phyloP scores from a whole-genome alignment of 2,797 vertebrate genomes.

The Enteromius radiatus region DNA sequence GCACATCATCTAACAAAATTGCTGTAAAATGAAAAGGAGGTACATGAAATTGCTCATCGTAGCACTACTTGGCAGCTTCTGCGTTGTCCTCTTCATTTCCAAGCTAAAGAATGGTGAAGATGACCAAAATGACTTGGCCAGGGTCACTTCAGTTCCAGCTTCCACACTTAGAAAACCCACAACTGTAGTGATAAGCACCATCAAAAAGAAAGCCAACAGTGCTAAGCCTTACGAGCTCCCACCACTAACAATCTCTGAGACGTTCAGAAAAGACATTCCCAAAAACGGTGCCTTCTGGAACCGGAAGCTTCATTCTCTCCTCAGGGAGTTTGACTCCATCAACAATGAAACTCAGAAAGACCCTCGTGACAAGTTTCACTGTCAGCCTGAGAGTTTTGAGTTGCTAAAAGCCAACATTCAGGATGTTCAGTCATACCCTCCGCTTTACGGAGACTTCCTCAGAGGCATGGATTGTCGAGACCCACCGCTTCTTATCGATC shows the following conservation, averaged over 20 bases:
- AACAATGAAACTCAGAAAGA: not conserved
- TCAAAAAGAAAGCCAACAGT: not conserved
- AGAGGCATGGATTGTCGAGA: constrained; percentile 76
- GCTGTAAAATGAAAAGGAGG: constrained; percentile 57
- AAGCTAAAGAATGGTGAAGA: constrained; percentile 27
- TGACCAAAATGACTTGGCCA: not conserved
- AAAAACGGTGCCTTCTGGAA: constrained; percentile 83
- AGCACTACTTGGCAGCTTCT: constrained; percentile 51
- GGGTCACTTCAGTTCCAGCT: not conserved
- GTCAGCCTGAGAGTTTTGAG: constrained; percentile 61
- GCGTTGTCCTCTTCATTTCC: constrained; percentile 65
- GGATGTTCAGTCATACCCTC: constrained; percentile 75
- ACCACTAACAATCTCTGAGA: constrained; percentile 56
- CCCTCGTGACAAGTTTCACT: constrained; percentile 41
- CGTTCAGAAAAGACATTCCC: constrained; percentile 64
- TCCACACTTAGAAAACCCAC: fast-evolving
- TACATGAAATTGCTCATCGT: constrained; percentile 35
- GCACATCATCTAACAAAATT: not conserved
- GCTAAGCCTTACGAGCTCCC: fast-evolving
- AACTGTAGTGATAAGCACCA: no score
- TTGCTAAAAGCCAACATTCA: constrained; percentile 70
- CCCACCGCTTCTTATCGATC: constrained; percentile 72
- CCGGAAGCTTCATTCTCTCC: constrained; percentile 69
- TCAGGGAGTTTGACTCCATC: constrained; percentile 61
- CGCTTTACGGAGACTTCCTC: constrained; percentile 76